Conservation (phyloP, 2,888 invertebrate genomes). For the Scaeva pyrastri region DNA sequence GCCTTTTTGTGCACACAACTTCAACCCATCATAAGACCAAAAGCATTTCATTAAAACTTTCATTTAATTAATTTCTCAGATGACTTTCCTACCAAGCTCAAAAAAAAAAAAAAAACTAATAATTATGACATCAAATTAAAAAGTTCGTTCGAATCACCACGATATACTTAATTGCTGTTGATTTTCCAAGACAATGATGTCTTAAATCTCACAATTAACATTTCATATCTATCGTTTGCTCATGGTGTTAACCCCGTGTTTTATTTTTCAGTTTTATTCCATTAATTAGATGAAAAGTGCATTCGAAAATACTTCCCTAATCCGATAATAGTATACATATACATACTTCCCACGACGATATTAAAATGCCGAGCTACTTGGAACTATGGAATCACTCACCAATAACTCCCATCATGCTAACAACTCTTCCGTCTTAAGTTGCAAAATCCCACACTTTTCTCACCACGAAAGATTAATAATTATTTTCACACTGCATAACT, state of each 20-base stretch:
- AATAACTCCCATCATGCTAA: neutral
- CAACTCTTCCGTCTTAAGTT: conserved; percentile 14
- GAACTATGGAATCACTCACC: conserved; percentile 1
- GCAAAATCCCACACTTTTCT: conserved; percentile 26
- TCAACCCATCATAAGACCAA: conserved; percentile 21
- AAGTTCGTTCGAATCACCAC: neutral
- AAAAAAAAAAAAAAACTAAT: conserved; percentile 37
- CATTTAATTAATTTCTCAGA: conserved; percentile 49
- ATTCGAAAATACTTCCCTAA: conserved; percentile 39
- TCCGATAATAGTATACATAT: too few species aligned
- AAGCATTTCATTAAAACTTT: conserved; percentile 48
- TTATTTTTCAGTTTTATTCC: neutral
- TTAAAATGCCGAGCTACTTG: conserved; percentile 1
- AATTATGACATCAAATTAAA: conserved; percentile 30
- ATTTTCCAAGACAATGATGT: conserved; percentile 9
- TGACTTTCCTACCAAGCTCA: conserved; percentile 40
- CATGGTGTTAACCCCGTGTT: conserved; percentile 34
- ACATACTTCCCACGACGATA: conserved; percentile 42
- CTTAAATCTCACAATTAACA: conserved; percentile 54
- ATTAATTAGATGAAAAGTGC: conserved; percentile 43
- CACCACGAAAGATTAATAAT: conserved; percentile 24
- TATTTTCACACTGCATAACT: conserved; percentile 29
- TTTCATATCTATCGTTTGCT: conserved; percentile 4
- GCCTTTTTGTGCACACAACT: conserved; percentile 23
- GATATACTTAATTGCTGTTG: neutral